Percentiles rank a stretch among this genome's conserved stretches.
phyloP scores from a whole-genome alignment of 2,113 vertebrate genomes.

The Eubucco bourcierii region DNA sequence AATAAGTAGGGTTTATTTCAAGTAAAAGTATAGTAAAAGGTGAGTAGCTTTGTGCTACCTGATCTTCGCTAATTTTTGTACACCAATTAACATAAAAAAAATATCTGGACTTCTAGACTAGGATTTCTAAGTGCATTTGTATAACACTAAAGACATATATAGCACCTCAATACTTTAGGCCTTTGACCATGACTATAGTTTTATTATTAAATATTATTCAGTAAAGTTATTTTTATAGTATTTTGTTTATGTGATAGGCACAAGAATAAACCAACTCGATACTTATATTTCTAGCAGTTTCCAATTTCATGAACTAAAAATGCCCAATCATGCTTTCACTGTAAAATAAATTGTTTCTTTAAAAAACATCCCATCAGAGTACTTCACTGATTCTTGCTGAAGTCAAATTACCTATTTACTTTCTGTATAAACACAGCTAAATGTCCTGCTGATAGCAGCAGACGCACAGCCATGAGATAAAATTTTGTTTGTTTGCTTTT shows the following conservation, averaged over 20 bases:
- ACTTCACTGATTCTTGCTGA: neutral
- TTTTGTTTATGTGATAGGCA: neutral
- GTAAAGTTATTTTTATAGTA: neutral
- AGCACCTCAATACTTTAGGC: neutral
- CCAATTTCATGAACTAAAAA: slow-evolving; percentile 10
- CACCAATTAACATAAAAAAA: neutral
- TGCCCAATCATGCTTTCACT: neutral
- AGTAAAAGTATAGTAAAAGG: neutral
- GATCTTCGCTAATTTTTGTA: neutral
- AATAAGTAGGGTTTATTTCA: neutral
- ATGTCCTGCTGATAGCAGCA: slow-evolving; percentile 18
- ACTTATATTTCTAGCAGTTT: slow-evolving; percentile 4
- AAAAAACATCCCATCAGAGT: neutral
- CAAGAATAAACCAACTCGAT: neutral
- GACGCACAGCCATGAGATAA: neutral
- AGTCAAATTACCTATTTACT: slow-evolving; percentile 22
- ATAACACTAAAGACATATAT: neutral
- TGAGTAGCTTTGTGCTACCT: neutral
- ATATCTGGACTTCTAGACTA: neutral
- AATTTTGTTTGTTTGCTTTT: slow-evolving; percentile 55
- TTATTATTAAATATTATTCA: neutral
- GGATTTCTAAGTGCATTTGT: neutral
- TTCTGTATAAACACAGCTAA: slow-evolving; percentile 27
- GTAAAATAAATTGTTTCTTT: neutral
- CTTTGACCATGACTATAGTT: neutral